Conservation (phyloP, 2,113 vertebrate genomes). For the Solea solea region DNA sequence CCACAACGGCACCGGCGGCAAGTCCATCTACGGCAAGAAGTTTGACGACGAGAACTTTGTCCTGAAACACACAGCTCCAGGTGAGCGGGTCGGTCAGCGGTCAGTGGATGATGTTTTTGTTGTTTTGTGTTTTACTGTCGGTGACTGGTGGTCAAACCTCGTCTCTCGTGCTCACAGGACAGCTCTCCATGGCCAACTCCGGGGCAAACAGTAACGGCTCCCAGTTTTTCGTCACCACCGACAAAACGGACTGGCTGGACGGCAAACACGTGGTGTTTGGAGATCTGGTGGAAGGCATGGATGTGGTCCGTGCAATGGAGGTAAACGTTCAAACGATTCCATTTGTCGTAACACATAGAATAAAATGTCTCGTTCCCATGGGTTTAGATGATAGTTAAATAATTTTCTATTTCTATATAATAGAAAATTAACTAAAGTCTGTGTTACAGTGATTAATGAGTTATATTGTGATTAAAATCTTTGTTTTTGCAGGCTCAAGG, state of each 20-base stretch:
- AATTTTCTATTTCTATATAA: too few species aligned
- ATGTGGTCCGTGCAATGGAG: slow-evolving; percentile 90
- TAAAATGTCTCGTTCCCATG: background rate
- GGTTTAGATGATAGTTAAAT: too few species aligned
- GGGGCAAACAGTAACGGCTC: slow-evolving; percentile 91
- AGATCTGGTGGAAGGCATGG: slow-evolving; percentile 93
- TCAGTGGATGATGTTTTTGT: background rate
- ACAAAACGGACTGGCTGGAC: slow-evolving; percentile 94
- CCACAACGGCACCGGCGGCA: slow-evolving; percentile 96
- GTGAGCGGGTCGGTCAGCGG: slow-evolving; percentile 68
- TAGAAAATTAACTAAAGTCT: too few species aligned
- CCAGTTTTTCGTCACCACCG: slow-evolving; percentile 95
- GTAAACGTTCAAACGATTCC: slow-evolving; percentile 62
- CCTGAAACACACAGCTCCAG: slow-evolving; percentile 93
- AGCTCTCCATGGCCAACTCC: slow-evolving; percentile 94
- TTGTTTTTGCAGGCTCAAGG: slow-evolving; percentile 87
- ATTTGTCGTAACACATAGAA: background rate
- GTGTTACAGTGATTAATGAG: background rate
- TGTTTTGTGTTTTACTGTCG: background rate
- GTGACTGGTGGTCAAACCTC: background rate
- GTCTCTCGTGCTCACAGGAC: slow-evolving; percentile 75
- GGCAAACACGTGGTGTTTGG: slow-evolving; percentile 96
- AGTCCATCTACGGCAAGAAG: slow-evolving; percentile 96
- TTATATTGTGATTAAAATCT: background rate
- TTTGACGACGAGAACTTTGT: slow-evolving; percentile 99